Conservation (phyloP, 92 coral and sea anemone species). For the Bergia sp. region DNA sequence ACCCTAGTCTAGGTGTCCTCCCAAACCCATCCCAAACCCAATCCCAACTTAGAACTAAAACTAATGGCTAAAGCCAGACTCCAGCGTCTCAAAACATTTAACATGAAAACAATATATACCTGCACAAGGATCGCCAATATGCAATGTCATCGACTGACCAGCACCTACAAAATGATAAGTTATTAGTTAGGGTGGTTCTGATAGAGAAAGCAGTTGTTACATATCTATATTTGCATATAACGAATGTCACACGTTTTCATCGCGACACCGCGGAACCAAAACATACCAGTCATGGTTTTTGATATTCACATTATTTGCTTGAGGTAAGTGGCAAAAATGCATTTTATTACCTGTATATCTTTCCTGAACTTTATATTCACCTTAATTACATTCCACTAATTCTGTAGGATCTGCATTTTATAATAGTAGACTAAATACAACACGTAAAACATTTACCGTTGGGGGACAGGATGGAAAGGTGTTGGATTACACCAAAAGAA, state of each 20-base stretch:
- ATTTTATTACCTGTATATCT: too few relatives aligned
- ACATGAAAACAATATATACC: neutral
- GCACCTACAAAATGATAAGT: neutral
- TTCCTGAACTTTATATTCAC: too few relatives aligned
- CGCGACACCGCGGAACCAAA: too few relatives aligned
- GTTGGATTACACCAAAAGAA: neutral
- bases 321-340: neutral
- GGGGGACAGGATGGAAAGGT: neutral
- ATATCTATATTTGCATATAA: neutral
- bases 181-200: neutral
- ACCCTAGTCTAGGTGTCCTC: too few relatives aligned
- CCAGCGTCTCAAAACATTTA: neutral
- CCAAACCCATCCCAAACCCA: too few relatives aligned
- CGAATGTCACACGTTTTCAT: neutral
- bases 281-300: neutral
- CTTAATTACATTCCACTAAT: too few relatives aligned
- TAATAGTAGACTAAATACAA: too few relatives aligned
- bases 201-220: neutral
- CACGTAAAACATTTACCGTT: neutral
- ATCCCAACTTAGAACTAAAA: too few relatives aligned
- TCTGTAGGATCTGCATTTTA: too few relatives aligned
- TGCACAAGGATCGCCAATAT: slow-evolving; percentile 39
- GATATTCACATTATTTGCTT: too few relatives aligned
- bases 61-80: too few relatives aligned
- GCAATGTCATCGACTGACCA: slow-evolving; percentile 38